Conservation (phyloP, 1,140 invertebrate species). For the Lethocerus indicus region DNA sequence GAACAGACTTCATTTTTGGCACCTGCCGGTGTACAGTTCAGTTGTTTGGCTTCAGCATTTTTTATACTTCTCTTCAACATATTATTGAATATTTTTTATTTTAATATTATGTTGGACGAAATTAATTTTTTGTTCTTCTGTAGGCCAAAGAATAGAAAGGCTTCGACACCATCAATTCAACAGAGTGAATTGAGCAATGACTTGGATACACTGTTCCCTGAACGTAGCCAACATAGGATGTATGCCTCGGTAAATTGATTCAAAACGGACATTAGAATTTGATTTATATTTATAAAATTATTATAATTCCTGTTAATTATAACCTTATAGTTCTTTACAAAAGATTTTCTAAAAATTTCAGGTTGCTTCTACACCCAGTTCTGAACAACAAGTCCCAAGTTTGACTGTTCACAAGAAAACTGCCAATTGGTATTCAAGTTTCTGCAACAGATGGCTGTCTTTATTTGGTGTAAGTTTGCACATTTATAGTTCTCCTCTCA, state of each 20-base stretch:
- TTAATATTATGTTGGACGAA: too few species aligned
- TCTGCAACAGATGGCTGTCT: slow-evolving; percentile 87
- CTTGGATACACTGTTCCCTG: slow-evolving; percentile 70
- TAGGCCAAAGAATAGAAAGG: slow-evolving; percentile 23
- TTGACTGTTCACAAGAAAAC: slow-evolving; percentile 57
- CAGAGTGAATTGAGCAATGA: slow-evolving; percentile 31
- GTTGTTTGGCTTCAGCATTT: too few species aligned
- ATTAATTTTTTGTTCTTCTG: neutral
- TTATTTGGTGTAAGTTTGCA: slow-evolving; percentile 59
- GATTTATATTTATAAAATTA: neutral
- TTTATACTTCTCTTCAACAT: too few species aligned
- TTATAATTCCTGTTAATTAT: neutral
- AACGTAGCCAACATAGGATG: slow-evolving; percentile 63
- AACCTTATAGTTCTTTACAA: neutral
- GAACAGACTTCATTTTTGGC: too few species aligned
- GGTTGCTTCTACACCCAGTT: slow-evolving; percentile 10
- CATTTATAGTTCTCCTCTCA: slow-evolving; percentile 4
- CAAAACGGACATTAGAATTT: neutral
- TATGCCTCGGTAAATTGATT: slow-evolving; percentile 36
- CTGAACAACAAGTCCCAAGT: slow-evolving; percentile 7
- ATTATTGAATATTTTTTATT: too few species aligned
- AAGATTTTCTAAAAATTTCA: neutral
- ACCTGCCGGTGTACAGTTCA: too few species aligned
- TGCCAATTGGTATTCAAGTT: slow-evolving; percentile 81
- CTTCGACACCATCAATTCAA: slow-evolving; percentile 13